Conservation (phyloP, 2,113 vertebrate species). For the Illadopsis cleaveri region DNA sequence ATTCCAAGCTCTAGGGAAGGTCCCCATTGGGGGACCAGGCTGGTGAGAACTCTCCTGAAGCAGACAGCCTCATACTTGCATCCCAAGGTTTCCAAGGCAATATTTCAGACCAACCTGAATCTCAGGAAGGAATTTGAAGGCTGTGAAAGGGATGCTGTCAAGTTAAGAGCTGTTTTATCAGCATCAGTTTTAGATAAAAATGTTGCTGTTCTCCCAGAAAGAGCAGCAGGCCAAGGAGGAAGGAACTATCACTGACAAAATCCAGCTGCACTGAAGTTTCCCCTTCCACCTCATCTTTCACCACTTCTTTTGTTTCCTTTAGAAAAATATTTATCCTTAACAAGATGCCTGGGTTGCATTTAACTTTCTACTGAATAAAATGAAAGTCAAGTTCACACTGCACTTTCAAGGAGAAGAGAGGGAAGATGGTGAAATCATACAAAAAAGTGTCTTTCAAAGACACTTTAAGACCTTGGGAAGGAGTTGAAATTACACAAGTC, state of each 20-base stretch:
- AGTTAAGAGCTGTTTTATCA: not conserved
- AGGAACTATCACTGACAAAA: constrained; percentile 11
- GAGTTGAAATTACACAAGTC: not conserved
- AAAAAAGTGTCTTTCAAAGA: not conserved
- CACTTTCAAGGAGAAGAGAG: not conserved
- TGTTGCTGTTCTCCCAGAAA: not conserved
- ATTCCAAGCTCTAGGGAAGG: not conserved
- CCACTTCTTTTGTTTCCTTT: constrained; percentile 46
- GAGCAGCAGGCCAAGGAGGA: not conserved
- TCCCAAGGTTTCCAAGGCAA: not conserved
- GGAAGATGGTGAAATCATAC: not conserved
- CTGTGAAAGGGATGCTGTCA: not conserved
- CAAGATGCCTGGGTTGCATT: not conserved
- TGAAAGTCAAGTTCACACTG: constrained; percentile 31
- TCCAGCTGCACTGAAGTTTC: constrained; percentile 26
- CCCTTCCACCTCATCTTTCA: constrained; percentile 33
- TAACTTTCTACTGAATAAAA: constrained; percentile 12
- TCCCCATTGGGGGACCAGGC: fast-evolving
- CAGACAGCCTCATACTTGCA: not conserved
- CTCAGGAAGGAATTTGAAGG: not conserved
- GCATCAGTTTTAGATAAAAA: not conserved
- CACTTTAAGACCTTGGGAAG: not conserved
- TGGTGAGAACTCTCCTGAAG: not conserved
- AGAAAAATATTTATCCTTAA: constrained; percentile 55
- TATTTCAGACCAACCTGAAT: not conserved